Evolutionary conservation across 1,140 invertebrate genomes (phyloP).

Genomic region (Drosophila bifasciata): DNA sequence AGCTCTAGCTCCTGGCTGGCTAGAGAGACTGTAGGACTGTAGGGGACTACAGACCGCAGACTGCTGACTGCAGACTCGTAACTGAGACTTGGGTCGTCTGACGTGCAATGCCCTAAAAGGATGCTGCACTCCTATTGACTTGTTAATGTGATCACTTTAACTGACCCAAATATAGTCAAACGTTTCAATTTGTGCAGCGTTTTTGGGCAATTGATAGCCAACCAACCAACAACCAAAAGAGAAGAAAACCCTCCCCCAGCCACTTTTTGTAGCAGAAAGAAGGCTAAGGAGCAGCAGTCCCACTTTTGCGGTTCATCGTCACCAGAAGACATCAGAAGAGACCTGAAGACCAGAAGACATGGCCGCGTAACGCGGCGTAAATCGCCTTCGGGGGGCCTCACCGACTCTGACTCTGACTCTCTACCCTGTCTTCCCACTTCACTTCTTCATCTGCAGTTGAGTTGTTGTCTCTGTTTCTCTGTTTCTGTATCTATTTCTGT

Average conservation of each 20-base stretch:
- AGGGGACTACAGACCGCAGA: not conserved
- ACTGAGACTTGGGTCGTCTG: slow-evolving; percentile 13
- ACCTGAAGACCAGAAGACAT: not conserved
- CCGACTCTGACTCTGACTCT: not conserved
- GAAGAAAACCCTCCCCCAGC: not conserved
- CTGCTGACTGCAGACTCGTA: slow-evolving; percentile 33
- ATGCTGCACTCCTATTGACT: slow-evolving; percentile 80
- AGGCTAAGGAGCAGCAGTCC: slow-evolving; percentile 29
- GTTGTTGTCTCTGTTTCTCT: slow-evolving; percentile 28
- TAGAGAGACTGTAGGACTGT: no score
- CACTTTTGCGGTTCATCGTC: slow-evolving; percentile 72
- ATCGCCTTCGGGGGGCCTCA: slow-evolving; percentile 59
- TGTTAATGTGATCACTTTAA: slow-evolving; percentile 83
- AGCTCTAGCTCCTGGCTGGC: no score
- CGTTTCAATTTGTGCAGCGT: slow-evolving; percentile 81
- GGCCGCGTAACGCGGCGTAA: slow-evolving; percentile 72
- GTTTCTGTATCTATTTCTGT: not conserved
- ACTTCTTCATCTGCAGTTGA: slow-evolving; percentile 40
- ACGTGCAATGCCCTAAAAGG: slow-evolving; percentile 81
- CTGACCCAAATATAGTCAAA: slow-evolving; percentile 83
- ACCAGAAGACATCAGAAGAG: slow-evolving; percentile 51
- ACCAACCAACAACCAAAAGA: slow-evolving; percentile 35
- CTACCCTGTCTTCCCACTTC: slow-evolving; percentile 26
- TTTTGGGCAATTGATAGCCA: slow-evolving; percentile 80
- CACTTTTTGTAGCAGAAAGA: slow-evolving; percentile 32